Evolutionary conservation across 2,113 vertebrate species (phyloP), one percentile per base, ranked within the genome.

Genomic region (Pandion haliaetus): DNA sequence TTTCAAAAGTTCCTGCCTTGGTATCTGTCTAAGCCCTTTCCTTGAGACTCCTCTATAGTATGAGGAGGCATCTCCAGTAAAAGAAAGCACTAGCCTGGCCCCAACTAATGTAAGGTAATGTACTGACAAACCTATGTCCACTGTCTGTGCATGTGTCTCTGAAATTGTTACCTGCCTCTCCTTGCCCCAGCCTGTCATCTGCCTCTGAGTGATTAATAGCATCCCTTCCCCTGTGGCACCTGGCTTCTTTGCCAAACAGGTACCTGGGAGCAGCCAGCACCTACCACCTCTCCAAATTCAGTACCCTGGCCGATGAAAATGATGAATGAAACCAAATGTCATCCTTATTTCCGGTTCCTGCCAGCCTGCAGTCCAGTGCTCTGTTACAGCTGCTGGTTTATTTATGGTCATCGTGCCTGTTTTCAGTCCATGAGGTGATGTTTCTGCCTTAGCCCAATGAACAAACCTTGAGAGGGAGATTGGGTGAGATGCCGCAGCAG

Each of bases 221-320:
- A 54, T 91, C 44, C 17, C 9, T 89, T 66, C 45, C 54, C 9
- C 8, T 49, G 9, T 95, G 34, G 36, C 70, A 76, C 19, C 14
- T 1, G 1, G 8, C 23, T 74, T 12, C 25, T 62, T 81, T 62
- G 70, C 73, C 28, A 20, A 13, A 73, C 31, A 17, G 26, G 31
- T 84, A 26, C 31, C 29, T 52, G 34, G 25, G 34, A 89, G 44
- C 69, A 90, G 47, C 36, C 65, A 57, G 36, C 50, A 26, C 55
- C 47, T 66, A 34, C 44, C 13, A 52, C 26, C 47, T 47, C 42
- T 71, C 63, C 24, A 49, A 83, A 67, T n/a, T 82, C n/a, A 19
- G 13, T 25, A 19, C 34, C 34, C 8, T 57, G 20, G 13, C 38
- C 0, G 0, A 23, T 72, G 81, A 86, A 50, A 57, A 36, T 28